These are phyloP conservation scores for Axea sp. DNA, from an alignment of 2,888 invertebrate genomes.

Conservation along the genomic window DNA sequence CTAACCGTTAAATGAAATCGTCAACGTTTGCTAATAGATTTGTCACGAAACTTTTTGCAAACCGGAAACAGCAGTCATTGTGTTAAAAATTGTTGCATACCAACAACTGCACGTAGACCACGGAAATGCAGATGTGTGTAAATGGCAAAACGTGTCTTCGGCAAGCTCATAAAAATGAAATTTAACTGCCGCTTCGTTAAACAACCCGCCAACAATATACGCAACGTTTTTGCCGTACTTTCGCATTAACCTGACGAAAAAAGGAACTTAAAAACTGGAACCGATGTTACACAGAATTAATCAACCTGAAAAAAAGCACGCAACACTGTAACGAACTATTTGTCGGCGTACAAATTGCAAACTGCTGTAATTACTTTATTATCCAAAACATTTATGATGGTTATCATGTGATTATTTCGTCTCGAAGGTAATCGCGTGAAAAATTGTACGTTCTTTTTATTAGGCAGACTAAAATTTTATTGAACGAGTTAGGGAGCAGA, in stretches of 20 bases:
- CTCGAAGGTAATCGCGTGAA: constrained; percentile 37
- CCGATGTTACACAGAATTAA: constrained; percentile 36
- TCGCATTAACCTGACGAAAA: too few relatives aligned
- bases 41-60: constrained; percentile 27
- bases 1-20: constrained; percentile 19
- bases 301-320: constrained; percentile 35
- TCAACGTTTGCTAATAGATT: constrained; percentile 34
- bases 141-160: constrained; percentile 57
- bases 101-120: constrained; percentile 30
- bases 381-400: constrained; percentile 49
- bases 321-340: constrained; percentile 28
- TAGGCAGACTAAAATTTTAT: constrained; percentile 37
- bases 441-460: constrained; percentile 38
- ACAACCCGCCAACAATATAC: constrained; percentile 23
- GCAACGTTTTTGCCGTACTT: constrained; percentile 24
- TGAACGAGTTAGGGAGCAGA: constrained; percentile 26
- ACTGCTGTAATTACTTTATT: constrained; percentile 55
- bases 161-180: constrained; percentile 58
- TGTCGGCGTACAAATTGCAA: constrained; percentile 36
- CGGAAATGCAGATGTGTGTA: constrained; percentile 53
- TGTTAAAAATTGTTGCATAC: constrained; percentile 37
- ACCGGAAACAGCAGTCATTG: constrained; percentile 26
- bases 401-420: constrained; percentile 45
- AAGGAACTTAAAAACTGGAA: constrained; percentile 9
- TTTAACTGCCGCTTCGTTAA: constrained; percentile 54